These are phyloP conservation scores for Sander lucioperca DNA, from an alignment of 2,113 vertebrate species.

Conservation along the genomic window DNA sequence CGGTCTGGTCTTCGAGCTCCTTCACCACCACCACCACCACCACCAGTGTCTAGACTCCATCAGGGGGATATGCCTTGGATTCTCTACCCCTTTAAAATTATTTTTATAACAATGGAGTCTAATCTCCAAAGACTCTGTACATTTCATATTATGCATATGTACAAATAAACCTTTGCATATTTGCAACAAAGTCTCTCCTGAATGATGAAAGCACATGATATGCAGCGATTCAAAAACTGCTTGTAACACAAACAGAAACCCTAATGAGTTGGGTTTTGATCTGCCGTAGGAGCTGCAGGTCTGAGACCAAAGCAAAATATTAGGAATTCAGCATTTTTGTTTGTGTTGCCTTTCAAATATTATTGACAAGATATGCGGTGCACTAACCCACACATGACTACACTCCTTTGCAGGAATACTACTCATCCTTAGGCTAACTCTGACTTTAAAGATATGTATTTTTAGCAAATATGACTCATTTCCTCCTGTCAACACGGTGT, in stretches of 20 bases:
- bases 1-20: too few relatives aligned
- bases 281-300: slow-evolving; percentile 38
- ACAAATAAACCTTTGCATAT: too few relatives aligned
- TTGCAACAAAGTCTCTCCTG: too few relatives aligned
- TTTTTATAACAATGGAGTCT: too few relatives aligned
- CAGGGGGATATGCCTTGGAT: too few relatives aligned
- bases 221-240: slow-evolving; percentile 37
- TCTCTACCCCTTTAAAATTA: too few relatives aligned
- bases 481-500: slow-evolving; percentile 35
- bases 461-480: slow-evolving; percentile 66
- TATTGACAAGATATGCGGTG: slow-evolving; percentile 48
- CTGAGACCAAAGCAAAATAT: slow-evolving; percentile 54
- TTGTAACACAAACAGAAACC: slow-evolving; percentile 57
- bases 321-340: slow-evolving; percentile 57
- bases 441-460: slow-evolving; percentile 69
- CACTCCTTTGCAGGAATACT: slow-evolving; percentile 38
- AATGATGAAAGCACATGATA: slow-evolving; percentile 41
- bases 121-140: too few relatives aligned
- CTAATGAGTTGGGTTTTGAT: slow-evolving; percentile 68
- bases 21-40: too few relatives aligned
- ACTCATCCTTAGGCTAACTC: slow-evolving; percentile 34
- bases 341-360: slow-evolving; percentile 54
- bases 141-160: too few relatives aligned
- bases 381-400: slow-evolving; percentile 35
- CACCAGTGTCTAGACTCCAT: too few relatives aligned